phyloP scores from a whole-genome alignment of 2,113 vertebrate genomes.

The Shinisaurus crocodilurus region DNA sequence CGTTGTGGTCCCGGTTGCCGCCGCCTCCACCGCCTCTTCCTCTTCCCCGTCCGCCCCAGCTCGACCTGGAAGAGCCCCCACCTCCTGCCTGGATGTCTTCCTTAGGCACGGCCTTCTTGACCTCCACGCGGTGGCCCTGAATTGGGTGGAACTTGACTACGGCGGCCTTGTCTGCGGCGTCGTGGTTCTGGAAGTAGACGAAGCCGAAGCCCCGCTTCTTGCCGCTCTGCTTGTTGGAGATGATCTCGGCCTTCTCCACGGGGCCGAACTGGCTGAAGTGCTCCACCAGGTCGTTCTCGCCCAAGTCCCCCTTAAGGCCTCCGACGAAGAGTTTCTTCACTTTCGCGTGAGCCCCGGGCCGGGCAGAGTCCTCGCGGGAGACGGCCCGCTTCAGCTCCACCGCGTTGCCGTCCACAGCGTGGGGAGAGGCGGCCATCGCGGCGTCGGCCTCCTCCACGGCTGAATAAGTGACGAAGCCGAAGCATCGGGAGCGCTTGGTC shows the following conservation, averaged over 20 bases:
- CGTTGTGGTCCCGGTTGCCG: conserved; percentile 82
- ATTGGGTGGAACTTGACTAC: conserved; percentile 94
- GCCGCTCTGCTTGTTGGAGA: conserved; percentile 93
- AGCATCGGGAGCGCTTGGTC: conserved; percentile 90
- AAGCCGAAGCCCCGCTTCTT: conserved; percentile 98
- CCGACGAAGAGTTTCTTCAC: conserved; percentile 98
- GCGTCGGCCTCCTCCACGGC: conserved; percentile 91
- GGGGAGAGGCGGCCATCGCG: conserved; percentile 92
- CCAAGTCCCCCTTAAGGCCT: conserved; percentile 93
- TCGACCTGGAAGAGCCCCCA: conserved; percentile 73
- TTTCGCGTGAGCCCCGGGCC: conserved; percentile 91
- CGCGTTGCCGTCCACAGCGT: conserved; percentile 90
- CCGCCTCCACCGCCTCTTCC: conserved; percentile 81
- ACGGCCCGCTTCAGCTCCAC: conserved; percentile 95
- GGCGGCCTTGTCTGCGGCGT: conserved; percentile 93
- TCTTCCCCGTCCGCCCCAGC: conserved; percentile 80
- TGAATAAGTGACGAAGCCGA: conserved; percentile 96
- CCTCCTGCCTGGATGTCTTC: conserved; percentile 87
- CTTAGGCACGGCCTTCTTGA: conserved; percentile 93
- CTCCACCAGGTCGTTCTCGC: conserved; percentile 87
- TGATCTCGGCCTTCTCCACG: conserved; percentile 95
- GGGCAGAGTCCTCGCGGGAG: conserved; percentile 92
- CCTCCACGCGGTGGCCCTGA: conserved; percentile 92
- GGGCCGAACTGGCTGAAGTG: conserved; percentile 93
- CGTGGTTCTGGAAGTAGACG: conserved; percentile 94